phyloP scores from a whole-genome alignment of 2,113 vertebrate species.

The Brachypteracias leptosomus region DNA sequence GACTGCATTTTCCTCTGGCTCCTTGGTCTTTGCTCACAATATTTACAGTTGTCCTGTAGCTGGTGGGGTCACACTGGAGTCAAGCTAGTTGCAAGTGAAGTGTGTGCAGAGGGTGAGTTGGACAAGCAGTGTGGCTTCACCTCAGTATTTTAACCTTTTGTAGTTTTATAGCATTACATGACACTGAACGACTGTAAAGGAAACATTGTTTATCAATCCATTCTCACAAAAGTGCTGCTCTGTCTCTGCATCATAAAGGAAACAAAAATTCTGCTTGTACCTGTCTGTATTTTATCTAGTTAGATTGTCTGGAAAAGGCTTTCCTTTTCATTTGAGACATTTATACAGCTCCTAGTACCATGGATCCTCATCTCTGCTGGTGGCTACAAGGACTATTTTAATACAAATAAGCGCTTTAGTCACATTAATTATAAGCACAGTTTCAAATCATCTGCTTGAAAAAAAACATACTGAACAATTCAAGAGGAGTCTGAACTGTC shows the following conservation, averaged over 20 bases:
- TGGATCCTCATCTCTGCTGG: background rate
- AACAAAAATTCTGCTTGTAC: background rate
- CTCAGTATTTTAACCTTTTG: background rate
- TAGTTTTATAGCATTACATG: background rate
- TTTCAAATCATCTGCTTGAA: background rate
- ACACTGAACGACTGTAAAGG: background rate
- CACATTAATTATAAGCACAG: background rate
- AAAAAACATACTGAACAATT: background rate
- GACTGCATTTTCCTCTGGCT: background rate
- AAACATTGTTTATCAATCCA: background rate
- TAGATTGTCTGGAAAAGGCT: background rate
- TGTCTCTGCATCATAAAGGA: background rate
- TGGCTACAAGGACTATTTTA: background rate
- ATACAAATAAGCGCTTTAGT: background rate
- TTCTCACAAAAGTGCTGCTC: background rate
- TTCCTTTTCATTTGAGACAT: background rate
- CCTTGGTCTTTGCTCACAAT: background rate
- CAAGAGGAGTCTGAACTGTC: background rate
- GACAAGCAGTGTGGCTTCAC: background rate
- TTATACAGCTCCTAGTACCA: background rate
- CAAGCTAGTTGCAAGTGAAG: background rate
- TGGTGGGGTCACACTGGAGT: background rate
- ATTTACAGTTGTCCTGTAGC: background rate
- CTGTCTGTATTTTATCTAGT: background rate
- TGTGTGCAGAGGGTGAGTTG: background rate